Evolutionary conservation across 2,113 vertebrate species (phyloP).

Genomic region (Pachyramphus minor): DNA sequence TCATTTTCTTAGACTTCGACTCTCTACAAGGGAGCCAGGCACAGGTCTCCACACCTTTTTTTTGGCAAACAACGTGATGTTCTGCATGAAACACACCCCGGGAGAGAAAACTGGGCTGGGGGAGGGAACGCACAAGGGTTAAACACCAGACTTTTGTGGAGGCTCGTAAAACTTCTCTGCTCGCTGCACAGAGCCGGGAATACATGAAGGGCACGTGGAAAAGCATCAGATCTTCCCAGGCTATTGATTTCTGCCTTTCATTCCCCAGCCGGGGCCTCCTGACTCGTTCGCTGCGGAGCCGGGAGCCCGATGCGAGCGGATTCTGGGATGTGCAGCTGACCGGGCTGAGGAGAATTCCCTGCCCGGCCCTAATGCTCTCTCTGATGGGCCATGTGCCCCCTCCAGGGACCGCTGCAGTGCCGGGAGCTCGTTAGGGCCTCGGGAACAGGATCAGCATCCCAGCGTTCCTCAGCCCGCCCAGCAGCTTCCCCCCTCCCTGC

Average conservation of each 20-base stretch:
- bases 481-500: fast-evolving
- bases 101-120: background rate
- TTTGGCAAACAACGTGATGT: background rate
- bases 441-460: background rate
- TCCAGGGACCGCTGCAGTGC: background rate
- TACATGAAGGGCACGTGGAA: background rate
- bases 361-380: background rate
- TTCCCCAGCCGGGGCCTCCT: background rate
- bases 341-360: background rate
- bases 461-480: background rate
- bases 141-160: background rate
- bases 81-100: fast-evolving
- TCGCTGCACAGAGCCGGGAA: background rate
- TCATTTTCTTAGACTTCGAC: background rate
- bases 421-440: fast-evolving
- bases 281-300: constrained; percentile 5
- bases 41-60: background rate
- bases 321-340: background rate
- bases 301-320: background rate
- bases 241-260: constrained; percentile 47
- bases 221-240: background rate
- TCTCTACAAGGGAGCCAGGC: background rate
- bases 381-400: background rate
- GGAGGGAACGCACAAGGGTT: background rate
- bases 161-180: background rate